A percentile compares a stretch with the other conserved stretches of the same genome.
Evolutionary conservation across 1,140 invertebrate genomes (phyloP).

Genomic region (Polypedilum pembai): DNA sequence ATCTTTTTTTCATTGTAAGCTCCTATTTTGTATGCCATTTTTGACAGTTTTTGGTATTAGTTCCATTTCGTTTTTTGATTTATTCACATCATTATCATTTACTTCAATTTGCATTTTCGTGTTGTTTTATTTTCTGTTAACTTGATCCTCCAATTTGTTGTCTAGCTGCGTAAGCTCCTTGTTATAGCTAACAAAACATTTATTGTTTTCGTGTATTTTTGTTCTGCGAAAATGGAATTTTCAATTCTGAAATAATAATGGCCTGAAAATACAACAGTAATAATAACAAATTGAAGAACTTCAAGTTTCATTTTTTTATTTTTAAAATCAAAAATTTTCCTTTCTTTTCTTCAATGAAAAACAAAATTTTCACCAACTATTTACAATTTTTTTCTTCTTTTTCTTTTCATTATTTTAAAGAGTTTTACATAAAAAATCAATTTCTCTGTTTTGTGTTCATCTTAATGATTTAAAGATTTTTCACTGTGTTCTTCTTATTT

Average conservation of each 20-base stretch:
- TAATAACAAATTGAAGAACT: not conserved
- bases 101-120: not conserved
- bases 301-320: not conserved
- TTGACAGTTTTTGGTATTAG: slow-evolving; percentile 23
- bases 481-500: not conserved
- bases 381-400: not conserved
- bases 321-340: not conserved
- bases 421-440: not conserved
- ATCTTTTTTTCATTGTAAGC: not conserved
- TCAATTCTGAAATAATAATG: not conserved
- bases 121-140: not conserved
- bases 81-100: slow-evolving; percentile 24
- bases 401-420: not conserved
- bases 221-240: not conserved
- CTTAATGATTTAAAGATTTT: slow-evolving; percentile 7
- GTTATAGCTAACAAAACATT: not conserved
- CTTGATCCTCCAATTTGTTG: not conserved
- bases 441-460: not conserved
- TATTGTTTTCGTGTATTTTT: not conserved
- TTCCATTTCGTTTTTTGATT: slow-evolving; percentile 15
- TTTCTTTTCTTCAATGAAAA: slow-evolving; percentile 8
- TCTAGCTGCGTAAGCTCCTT: not conserved
- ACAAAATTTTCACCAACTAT: not conserved
- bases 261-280: not conserved
- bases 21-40: slow-evolving; percentile 3